Evolutionary conservation across 2,113 vertebrate species (phyloP).

Genomic region (Heptranchias perlo): DNA sequence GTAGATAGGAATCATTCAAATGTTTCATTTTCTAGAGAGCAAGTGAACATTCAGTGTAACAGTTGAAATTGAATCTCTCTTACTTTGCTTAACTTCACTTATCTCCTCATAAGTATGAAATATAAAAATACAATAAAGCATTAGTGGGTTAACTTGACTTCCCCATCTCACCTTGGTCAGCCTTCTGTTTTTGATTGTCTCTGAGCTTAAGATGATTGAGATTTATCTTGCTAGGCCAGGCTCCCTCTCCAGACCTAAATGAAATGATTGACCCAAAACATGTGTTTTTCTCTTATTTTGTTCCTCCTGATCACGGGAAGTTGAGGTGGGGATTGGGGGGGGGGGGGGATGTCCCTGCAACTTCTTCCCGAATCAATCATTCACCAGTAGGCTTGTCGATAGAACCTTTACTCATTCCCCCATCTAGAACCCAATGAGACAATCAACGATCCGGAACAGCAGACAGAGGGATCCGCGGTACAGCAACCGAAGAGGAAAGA

Average conservation of each 20-base stretch:
- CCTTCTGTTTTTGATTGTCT: not conserved
- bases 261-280: not conserved
- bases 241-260: not conserved
- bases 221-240: no score
- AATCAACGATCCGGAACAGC: no score
- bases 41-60: not conserved
- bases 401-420: not conserved
- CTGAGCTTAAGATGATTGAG: not conserved
- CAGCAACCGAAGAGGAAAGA: no score
- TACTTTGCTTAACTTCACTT: not conserved
- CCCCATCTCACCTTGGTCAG: not conserved
- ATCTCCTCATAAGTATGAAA: not conserved
- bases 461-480: no score
- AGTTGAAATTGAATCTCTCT: not conserved
- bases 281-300: not conserved
- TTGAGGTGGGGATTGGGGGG: not conserved
- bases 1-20: not conserved
- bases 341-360: not conserved
- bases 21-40: not conserved
- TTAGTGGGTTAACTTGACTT: not conserved
- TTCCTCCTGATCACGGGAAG: not conserved
- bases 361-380: not conserved
- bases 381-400: not conserved
- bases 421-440: no score
- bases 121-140: not conserved